Evolutionary conservation across 1,140 invertebrate genomes (phyloP), one percentile per base, ranked within the genome.

Genomic region (Danaus melanippus): DNA sequence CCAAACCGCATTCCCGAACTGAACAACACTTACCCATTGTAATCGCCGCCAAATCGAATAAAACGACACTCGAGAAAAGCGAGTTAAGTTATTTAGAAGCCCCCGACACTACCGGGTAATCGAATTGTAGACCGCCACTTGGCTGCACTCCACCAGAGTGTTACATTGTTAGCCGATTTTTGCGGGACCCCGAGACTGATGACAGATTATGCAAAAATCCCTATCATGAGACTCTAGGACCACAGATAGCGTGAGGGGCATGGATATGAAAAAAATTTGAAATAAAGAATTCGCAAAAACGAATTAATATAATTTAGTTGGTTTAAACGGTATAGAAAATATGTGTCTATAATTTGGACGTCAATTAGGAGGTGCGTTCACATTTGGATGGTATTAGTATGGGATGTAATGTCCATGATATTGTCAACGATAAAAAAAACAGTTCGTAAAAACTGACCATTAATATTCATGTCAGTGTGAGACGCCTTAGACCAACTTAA

Each of bases 81-180:
- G 59, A 71, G 76, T 74, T 75, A 76, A 68, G 69, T 76, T 79
- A 76, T 77, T 74, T 71, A 68, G 67, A 69, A 63, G 60, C 66
- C 80, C 80, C 80, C 67, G 61, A 66, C 68, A 76, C 78, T 78
- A 77, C 58, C 69, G 73, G 70, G 76, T 84, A 84, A 84, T 82
- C 77, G 80, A 84, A 84, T 84, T 64, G 59, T 66, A 70, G 78
- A 81, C 79, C 74, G 69, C 71, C 78, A 79, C 77, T 81, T 74
- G 74, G 69, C 67, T 67, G 64, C 74, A 75, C 76, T 81, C 64
- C 63, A 73, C 65, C 58, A 56, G 57, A 82, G 76, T 80, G 79
- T 79, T 79, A 80, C 79, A 68, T 84, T 78, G 79, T 84, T 80
- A 77, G 76, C 70, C 69, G 71, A 74, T 79, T 79, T 76, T 75